These are phyloP conservation scores for Resseliella maxima DNA, from an alignment of 2,888 invertebrate genomes.

Conservation along the genomic window DNA sequence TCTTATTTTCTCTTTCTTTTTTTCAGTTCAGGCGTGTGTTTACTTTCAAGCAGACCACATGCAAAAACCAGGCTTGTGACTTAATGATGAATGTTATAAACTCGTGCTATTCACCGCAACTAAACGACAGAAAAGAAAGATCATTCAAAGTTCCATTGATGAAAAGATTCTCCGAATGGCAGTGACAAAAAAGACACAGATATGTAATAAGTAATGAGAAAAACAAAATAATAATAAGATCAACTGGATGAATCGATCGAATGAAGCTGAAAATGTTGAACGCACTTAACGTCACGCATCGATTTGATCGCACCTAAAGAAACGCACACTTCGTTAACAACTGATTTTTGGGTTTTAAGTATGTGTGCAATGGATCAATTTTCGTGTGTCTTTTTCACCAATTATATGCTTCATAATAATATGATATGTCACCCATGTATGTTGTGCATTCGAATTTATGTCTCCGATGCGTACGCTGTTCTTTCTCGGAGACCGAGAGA, in stretches of 20 bases:
- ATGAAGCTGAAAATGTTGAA: constrained; percentile 8
- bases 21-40: constrained; percentile 12
- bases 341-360: not conserved
- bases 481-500: constrained; percentile 13
- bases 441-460: constrained; percentile 31
- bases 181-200: not conserved
- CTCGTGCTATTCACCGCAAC: constrained; percentile 53
- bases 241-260: constrained; percentile 27
- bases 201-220: not conserved
- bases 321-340: not conserved
- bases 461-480: constrained; percentile 7
- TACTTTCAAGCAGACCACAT: constrained; percentile 45
- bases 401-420: constrained; percentile 49
- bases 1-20: too few species aligned
- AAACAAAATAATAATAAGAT: constrained; percentile 49
- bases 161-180: not conserved
- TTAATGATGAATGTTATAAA: constrained; percentile 51
- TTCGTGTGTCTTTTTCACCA: not conserved
- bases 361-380: constrained; percentile 1
- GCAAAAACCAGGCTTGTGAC: constrained; percentile 38
- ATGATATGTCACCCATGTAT: constrained; percentile 43
- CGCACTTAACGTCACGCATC: constrained; percentile 33
- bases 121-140: not conserved
- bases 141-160: not conserved
- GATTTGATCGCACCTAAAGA: not conserved